These are phyloP conservation scores for Bubo blakistoni DNA, from an alignment of 2,113 vertebrate species.

Conservation along the genomic window DNA sequence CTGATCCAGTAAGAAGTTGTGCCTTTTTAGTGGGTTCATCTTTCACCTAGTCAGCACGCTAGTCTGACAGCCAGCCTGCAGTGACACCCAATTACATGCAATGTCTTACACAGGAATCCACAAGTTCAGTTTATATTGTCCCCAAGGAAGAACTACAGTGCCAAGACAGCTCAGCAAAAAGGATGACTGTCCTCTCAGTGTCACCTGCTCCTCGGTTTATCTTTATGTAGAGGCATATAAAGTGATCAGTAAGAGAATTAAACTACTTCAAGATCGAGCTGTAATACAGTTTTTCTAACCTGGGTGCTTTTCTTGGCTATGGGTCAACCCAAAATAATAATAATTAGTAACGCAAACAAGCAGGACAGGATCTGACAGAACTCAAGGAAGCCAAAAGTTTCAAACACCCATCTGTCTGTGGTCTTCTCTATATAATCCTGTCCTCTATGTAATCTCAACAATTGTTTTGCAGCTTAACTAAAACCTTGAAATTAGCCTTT, in stretches of 20 bases:
- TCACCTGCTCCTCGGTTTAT: not conserved
- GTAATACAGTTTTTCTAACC: not conserved
- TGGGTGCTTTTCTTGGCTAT: not conserved
- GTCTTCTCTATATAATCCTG: not conserved
- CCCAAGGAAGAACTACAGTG: not conserved
- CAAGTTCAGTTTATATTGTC: not conserved
- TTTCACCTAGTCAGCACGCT: not conserved
- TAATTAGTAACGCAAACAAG: not conserved
- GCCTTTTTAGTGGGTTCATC: not conserved
- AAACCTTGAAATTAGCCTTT: not conserved
- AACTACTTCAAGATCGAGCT: not conserved
- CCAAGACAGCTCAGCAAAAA: not conserved
- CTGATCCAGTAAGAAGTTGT: not conserved
- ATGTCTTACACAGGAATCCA: not conserved
- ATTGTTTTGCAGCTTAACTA: not conserved
- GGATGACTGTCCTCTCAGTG: not conserved
- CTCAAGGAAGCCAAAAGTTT: not conserved
- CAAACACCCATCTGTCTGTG: not conserved
- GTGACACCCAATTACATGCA: not conserved
- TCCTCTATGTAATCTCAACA: not conserved
- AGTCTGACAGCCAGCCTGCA: not conserved
- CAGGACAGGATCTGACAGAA: not conserved
- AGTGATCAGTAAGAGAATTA: not conserved
- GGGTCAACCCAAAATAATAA: not conserved
- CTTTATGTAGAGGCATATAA: not conserved